phyloP scores from a whole-genome alignment of 1,140 invertebrate genomes.

The Hyphantria cunea region DNA sequence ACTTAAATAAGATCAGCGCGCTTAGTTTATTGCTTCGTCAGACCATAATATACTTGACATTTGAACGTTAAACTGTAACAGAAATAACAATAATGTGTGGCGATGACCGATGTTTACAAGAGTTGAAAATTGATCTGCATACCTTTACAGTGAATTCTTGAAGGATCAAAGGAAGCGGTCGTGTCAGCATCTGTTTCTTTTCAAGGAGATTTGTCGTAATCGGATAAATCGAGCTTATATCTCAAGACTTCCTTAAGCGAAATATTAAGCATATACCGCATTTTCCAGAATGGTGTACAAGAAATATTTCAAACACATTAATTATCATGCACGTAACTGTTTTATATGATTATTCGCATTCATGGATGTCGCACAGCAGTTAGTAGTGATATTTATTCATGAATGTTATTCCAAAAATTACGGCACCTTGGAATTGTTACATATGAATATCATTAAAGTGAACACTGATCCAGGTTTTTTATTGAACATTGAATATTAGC shows the following conservation, averaged over 20 bases:
- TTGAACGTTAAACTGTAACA: conserved; percentile 27
- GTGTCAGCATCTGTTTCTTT: conserved; percentile 54
- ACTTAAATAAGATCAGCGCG: no score
- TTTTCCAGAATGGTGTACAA: neutral
- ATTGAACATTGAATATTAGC: no score
- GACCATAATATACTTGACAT: conserved; percentile 1
- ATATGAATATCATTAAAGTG: no score
- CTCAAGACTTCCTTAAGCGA: conserved; percentile 54
- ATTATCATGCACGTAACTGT: neutral
- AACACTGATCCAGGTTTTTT: no score
- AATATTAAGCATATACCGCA: conserved; percentile 26
- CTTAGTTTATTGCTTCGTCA: no score
- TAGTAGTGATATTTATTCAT: no score
- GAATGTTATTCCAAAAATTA: no score
- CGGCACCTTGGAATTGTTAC: no score
- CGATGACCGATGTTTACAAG: conserved; percentile 40
- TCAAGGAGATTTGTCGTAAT: conserved; percentile 60
- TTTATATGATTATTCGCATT: no score
- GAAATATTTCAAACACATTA: neutral
- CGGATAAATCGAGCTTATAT: conserved; percentile 58
- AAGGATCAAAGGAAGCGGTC: conserved; percentile 57
- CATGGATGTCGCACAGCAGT: no score
- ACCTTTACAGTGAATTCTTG: conserved; percentile 31
- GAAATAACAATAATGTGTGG: conserved; percentile 35
- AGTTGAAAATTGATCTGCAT: conserved; percentile 28